Percentiles rank a stretch among this genome's conserved stretches.
These are phyloP conservation scores for Pelagia noctiluca DNA, from an alignment of 30 jellyfish, hydroid and myxozoan species.

Conservation along the genomic window DNA sequence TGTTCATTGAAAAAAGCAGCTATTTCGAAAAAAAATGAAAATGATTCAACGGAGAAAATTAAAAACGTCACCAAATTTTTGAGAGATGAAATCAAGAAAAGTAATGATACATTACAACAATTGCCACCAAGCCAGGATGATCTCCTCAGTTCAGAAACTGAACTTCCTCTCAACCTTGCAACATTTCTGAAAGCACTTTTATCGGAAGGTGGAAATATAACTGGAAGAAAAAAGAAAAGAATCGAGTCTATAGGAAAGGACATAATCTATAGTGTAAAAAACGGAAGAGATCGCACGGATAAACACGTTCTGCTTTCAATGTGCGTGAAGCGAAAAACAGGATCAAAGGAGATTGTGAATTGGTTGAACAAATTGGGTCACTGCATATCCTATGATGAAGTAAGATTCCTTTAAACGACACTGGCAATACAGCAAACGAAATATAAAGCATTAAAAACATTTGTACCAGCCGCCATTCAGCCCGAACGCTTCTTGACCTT, in stretches of 20 bases:
- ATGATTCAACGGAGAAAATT: neutral
- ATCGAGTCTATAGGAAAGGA: slow-evolving; percentile 56
- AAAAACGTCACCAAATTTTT: slow-evolving; percentile 31
- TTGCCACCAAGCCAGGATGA: slow-evolving; percentile 68
- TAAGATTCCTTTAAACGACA: slow-evolving; percentile 22
- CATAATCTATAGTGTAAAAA: slow-evolving; percentile 16
- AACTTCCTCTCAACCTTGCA: slow-evolving; percentile 15
- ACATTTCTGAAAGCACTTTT: slow-evolving; percentile 12
- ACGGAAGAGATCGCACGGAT: slow-evolving; percentile 30
- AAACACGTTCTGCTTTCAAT: slow-evolving; percentile 25
- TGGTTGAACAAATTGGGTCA: slow-evolving; percentile 63
- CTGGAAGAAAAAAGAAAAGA: neutral
- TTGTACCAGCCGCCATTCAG: slow-evolving; percentile 5
- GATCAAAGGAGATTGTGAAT: slow-evolving; percentile 26
- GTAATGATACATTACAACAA: neutral
- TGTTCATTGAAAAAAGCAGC: neutral
- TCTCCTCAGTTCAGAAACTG: slow-evolving; percentile 20
- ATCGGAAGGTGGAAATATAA: neutral
- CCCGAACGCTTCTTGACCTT: slow-evolving; percentile 26
- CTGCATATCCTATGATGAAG: slow-evolving; percentile 39
- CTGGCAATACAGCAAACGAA: slow-evolving; percentile 25
- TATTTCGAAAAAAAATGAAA: neutral
- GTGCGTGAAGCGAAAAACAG: slow-evolving; percentile 30
- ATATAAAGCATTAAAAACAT: neutral
- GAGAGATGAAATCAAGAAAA: slow-evolving; percentile 34